A percentile compares a stretch with the other conserved stretches of the same genome.
These are phyloP conservation scores for Cephus sareptanus DNA, from an alignment of 2,888 invertebrate genomes.

Conservation along the genomic window DNA sequence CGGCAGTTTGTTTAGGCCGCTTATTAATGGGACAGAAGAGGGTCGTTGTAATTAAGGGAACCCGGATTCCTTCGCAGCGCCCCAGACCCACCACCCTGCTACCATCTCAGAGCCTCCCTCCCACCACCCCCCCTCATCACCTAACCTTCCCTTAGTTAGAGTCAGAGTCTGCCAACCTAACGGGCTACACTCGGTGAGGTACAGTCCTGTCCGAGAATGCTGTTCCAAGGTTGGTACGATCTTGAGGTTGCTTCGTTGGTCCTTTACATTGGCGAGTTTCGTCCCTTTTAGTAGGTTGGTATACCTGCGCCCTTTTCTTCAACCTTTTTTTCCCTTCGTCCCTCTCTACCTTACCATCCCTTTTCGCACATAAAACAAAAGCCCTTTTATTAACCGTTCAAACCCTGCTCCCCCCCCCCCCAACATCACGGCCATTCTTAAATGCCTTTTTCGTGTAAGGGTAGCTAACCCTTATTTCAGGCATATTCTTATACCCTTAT, in stretches of 20 bases:
- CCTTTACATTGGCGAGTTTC: not conserved
- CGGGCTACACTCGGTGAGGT: too few species aligned
- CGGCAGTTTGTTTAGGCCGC: constrained; percentile 59
- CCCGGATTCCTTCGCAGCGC: constrained; percentile 43
- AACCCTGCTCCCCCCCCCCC: too few species aligned
- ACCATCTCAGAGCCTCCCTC: not conserved
- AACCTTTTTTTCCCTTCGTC: constrained; percentile 23
- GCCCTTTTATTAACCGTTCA: too few species aligned
- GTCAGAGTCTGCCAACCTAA: too few species aligned
- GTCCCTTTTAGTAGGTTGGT: not conserved
- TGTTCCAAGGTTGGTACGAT: too few species aligned
- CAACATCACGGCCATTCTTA: too few species aligned
- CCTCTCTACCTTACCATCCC: constrained; percentile 12
- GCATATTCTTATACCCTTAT: too few species aligned
- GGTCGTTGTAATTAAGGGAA: constrained; percentile 58
- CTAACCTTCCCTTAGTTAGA: too few species aligned
- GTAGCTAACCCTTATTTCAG: too few species aligned
- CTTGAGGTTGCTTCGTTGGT: too few species aligned
- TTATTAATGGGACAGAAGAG: constrained; percentile 59
- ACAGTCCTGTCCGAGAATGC: too few species aligned
- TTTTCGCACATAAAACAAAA: not conserved
- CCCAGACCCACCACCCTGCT: not conserved
- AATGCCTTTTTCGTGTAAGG: too few species aligned
- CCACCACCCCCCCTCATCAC: constrained; percentile 4
- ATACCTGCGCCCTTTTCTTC: constrained; percentile 10